A percentile compares a stretch with the other conserved stretches of the same genome.
phyloP scores from a whole-genome alignment of 1,140 invertebrate genomes.

The Drosophila ironensis region DNA sequence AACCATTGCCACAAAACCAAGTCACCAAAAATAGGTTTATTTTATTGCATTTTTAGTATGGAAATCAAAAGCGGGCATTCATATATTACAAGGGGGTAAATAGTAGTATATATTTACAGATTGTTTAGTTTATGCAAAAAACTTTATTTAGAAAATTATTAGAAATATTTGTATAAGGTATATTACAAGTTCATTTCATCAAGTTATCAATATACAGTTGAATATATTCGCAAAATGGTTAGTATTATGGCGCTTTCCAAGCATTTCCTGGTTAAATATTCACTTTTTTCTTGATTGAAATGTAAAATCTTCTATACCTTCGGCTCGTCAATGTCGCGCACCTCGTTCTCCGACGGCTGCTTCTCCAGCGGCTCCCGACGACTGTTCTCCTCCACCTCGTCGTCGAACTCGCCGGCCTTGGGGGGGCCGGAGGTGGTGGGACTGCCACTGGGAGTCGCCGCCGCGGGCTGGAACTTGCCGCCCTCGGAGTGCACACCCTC shows the following conservation, averaged over 20 bases:
- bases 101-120: slow-evolving; percentile 37
- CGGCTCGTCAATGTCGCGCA: slow-evolving; percentile 60
- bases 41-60: slow-evolving; percentile 19
- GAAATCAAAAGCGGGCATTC: slow-evolving; percentile 46
- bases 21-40: slow-evolving; percentile 12
- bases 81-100: background rate
- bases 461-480: slow-evolving; percentile 12
- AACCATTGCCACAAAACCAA: slow-evolving; percentile 50
- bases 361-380: slow-evolving; percentile 61
- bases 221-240: slow-evolving; percentile 44
- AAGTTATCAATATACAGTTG: slow-evolving; percentile 59
- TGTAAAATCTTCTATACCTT: slow-evolving; percentile 53
- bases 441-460: background rate
- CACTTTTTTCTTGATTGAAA: slow-evolving; percentile 6
- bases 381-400: slow-evolving; percentile 45
- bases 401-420: slow-evolving; percentile 37
- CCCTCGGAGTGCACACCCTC: slow-evolving; percentile 46
- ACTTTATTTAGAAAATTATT: slow-evolving; percentile 68
- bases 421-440: slow-evolving; percentile 43
- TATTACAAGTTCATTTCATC: slow-evolving; percentile 67
- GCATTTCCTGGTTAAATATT: slow-evolving; percentile 49
- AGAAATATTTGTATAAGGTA: slow-evolving; percentile 60
- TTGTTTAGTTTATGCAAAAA: slow-evolving; percentile 59
- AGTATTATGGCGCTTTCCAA: slow-evolving; percentile 60
- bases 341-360: slow-evolving; percentile 56